Evolutionary conservation across 2,797 vertebrate genomes (phyloP), one percentile per base, ranked within the genome.

Genomic region (Crenuchus spilurus): DNA sequence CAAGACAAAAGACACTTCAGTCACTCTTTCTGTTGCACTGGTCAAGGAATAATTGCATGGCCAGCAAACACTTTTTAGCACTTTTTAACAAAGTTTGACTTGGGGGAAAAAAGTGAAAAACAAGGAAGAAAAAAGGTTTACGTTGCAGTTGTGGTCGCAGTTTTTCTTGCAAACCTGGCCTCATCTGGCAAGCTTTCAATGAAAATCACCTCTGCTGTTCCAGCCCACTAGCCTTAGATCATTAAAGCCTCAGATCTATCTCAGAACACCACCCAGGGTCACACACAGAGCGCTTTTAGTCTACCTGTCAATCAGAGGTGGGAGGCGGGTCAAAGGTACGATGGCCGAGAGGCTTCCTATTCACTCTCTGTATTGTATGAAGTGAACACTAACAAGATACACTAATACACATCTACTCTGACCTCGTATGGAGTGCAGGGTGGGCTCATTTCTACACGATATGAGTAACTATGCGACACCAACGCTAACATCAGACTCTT

Each of bases 41-140:
- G 68, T 80, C 75, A 70, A 37, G 20, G 72, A 67, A 79, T 81
- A 83, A 77, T 70, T 81, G 75, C 72, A 77, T n/a, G 37, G 44
- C 67, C 68, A 58, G 28, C 51, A 49, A 64, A 16, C 41, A 69
- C 48, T 44, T 66, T 70, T 58, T 46, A 60, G 28, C 44, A 74
- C 62, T 64, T 79, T 79, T 66, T 31, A 69, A 60, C 58, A 69
- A 74, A 79, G 60, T 76, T 79, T 76, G 64, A 57, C 49, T 10
- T n/a, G n/a, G 61, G 18, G 28, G 33, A 57, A 61, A 44, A 74
- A 62, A 62, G 24, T 55, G 55, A 11, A 64, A 67, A 63, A 70
- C 13, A 52, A 7, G 44, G 63, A 48, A 18, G 54, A 58, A 72
- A 64, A n/a, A n/a, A n/a, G n/a, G 28, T 70, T 58, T 55, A 66